Base-by-base conservation (phyloP, 2,797 vertebrate species). In the Pampus argenteus region DNA sequence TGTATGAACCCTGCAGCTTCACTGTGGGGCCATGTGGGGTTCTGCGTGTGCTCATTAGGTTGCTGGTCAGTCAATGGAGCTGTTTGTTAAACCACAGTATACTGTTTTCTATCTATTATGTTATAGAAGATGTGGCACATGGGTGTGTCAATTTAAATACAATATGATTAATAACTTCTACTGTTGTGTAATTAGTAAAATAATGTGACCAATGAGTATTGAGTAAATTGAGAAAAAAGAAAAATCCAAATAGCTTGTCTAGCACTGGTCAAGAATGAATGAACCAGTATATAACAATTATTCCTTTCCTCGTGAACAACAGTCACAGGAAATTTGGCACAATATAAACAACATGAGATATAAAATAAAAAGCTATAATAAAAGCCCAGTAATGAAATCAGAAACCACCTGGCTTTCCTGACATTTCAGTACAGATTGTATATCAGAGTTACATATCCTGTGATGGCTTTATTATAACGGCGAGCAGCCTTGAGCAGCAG, bases 401-500 rank as follows among this genome's bases (percentile, higher is more conserved):
- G 72, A 86, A 71, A 82, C 71, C 66, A 25, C 18, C 52, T 49
- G 74, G 73, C 38, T 73, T 74, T 47, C 31, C 29, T 58, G 31
- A 57, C 67, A n/a, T 82, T 60, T 69, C 38, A 58, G 40, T 25
- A 15, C 79, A 79, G 66, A 65, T 40, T 69, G 69, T 73, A 78
- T 40, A 51, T 68, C 66, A 57, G 65, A 26, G 34, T 78, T 72
- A 63, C 42, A 49, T 79, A 84, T 85, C 82, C 71, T 70, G 70
- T 31, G 71, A 63, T n/a, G 47, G 68, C 40, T 71, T 67, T 73
- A 76, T 14, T 64, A 83, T 79, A 79, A 78, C 86, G 76, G 78
- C 51, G 6, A 76, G 78, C 59, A 79, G 82, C 90, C 91, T 93
- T 93, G 87, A 91, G 77, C 56, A 57, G 73, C 61, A n/a, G 81